Percentiles rank a stretch among this genome's conserved stretches.
phyloP scores from a whole-genome alignment of 1,140 invertebrate genomes.

The Dinoponera quadriceps region DNA sequence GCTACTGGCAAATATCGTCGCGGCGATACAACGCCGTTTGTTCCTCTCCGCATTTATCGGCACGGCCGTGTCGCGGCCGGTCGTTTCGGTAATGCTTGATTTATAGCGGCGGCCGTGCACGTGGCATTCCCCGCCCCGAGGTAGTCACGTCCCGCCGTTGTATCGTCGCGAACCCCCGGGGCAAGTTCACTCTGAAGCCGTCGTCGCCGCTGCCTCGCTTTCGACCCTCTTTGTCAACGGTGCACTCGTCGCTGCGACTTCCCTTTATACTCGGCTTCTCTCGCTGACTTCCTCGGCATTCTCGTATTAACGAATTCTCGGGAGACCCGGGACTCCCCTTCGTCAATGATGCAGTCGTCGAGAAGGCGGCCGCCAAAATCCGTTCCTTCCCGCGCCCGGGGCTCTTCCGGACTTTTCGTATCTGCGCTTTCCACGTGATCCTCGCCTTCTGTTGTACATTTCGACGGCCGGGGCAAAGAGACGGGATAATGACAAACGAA shows the following conservation, averaged over 20 bases:
- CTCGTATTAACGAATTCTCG: too few species aligned
- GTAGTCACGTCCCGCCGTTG: neutral
- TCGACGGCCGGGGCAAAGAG: too few species aligned
- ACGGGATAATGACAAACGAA: too few species aligned
- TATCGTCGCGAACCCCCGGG: constrained; percentile 11
- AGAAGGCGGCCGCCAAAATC: too few species aligned
- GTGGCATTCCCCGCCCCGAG: neutral
- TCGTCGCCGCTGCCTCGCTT: neutral
- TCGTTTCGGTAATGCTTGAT: constrained; percentile 62
- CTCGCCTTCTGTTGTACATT: too few species aligned
- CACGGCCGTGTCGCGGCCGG: neutral
- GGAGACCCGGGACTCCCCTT: too few species aligned
- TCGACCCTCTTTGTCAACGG: neutral
- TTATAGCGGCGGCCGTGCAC: constrained; percentile 42
- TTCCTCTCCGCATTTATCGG: constrained; percentile 29
- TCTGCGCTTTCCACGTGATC: too few species aligned
- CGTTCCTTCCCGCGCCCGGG: too few species aligned
- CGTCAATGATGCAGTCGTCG: too few species aligned
- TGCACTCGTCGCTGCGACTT: neutral
- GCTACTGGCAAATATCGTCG: constrained; percentile 53
- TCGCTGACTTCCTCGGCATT: too few species aligned
- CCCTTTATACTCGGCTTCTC: too few species aligned
- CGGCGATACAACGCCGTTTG: neutral
- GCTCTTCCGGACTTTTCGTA: too few species aligned
- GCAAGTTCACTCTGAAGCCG: neutral